These are phyloP conservation scores for Sebastes minor DNA, from an alignment of 2,797 vertebrate genomes.

Conservation along the genomic window DNA sequence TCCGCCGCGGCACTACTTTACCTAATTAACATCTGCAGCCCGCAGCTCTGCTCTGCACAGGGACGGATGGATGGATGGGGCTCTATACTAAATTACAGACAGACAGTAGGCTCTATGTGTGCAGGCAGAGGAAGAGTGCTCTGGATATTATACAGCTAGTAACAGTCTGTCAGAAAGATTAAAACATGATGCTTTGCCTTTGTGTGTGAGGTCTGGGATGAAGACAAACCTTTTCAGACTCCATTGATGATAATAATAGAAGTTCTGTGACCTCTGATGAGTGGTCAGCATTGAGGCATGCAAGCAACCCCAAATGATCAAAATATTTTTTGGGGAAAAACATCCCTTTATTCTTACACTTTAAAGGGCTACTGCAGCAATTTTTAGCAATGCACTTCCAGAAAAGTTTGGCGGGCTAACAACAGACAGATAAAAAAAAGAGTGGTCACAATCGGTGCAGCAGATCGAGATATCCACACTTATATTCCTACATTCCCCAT, in stretches of 20 bases:
- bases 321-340: no score
- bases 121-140: not conserved
- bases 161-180: not conserved
- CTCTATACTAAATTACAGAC: not conserved
- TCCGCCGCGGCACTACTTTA: conserved; percentile 42
- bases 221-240: not conserved
- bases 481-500: not conserved
- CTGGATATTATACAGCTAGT: not conserved
- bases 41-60: conserved; percentile 34
- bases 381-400: not conserved
- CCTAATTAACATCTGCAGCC: conserved; percentile 55
- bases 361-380: not conserved
- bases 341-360: not conserved
- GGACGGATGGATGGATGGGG: not conserved
- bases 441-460: not conserved
- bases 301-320: not conserved
- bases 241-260: no score
- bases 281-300: not conserved
- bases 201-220: not conserved
- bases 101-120: no score
- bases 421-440: not conserved
- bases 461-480: not conserved
- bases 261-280: not conserved
- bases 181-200: not conserved
- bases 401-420: not conserved